Percentiles rank a stretch among this genome's conserved stretches.
phyloP scores from a whole-genome alignment of 2,888 invertebrate species.

The Melitaea athalia region DNA sequence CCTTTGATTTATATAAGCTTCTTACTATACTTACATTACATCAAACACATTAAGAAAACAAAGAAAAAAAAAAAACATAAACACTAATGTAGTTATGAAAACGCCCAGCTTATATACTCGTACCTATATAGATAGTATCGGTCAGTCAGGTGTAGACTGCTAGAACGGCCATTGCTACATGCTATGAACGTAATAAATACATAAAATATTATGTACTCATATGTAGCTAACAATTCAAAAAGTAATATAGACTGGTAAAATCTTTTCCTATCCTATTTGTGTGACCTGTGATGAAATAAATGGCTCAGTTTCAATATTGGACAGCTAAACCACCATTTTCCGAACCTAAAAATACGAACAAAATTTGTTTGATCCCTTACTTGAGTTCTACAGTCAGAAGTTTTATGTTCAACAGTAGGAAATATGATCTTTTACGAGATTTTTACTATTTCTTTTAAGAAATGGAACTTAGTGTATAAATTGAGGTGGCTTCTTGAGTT shows the following conservation, averaged over 20 bases:
- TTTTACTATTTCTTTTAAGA: slow-evolving; percentile 21
- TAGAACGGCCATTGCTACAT: too few relatives aligned
- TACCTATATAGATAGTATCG: too few relatives aligned
- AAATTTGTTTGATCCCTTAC: slow-evolving; percentile 26
- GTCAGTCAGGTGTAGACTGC: too few relatives aligned
- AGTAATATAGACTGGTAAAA: not conserved
- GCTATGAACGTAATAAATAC: too few relatives aligned
- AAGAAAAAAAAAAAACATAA: too few relatives aligned
- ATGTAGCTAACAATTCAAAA: not conserved
- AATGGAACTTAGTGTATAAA: slow-evolving; percentile 15
- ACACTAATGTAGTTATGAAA: too few relatives aligned
- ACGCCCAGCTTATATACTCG: too few relatives aligned
- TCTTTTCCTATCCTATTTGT: not conserved
- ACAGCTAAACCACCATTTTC: not conserved
- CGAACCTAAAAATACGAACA: slow-evolving; percentile 12
- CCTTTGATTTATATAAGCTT: too few relatives aligned
- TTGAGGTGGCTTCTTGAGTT: slow-evolving; percentile 14
- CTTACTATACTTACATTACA: too few relatives aligned
- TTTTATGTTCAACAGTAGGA: slow-evolving; percentile 31
- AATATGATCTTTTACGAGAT: slow-evolving; percentile 26
- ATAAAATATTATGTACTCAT: not conserved
- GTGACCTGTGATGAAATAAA: not conserved
- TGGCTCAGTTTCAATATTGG: not conserved
- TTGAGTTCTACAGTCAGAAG: slow-evolving; percentile 13
- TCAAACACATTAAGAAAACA: too few relatives aligned